Conservation (phyloP, 2,797 vertebrate species). For the Clarias laeviceps region DNA sequence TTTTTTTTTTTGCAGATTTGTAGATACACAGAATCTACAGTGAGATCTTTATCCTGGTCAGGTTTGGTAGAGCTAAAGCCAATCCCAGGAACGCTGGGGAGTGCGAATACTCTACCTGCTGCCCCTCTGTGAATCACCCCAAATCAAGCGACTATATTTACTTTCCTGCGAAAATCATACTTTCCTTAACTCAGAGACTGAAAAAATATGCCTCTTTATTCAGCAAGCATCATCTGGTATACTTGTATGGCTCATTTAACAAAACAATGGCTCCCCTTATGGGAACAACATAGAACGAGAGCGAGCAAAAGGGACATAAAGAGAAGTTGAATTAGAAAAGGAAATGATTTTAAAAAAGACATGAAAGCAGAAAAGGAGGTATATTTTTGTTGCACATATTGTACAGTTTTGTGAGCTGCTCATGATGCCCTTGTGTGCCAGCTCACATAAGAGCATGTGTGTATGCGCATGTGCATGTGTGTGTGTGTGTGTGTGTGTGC, state of each 20-base stretch:
- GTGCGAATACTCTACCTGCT: background rate
- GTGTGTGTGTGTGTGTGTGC: conserved; percentile 7
- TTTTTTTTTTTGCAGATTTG: background rate
- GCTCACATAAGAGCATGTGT: too few species aligned
- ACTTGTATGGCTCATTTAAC: conserved; percentile 65
- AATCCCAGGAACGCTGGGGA: background rate
- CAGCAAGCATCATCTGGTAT: conserved; percentile 67
- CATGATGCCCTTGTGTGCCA: background rate
- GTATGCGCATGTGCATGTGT: background rate
- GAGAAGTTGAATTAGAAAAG: background rate
- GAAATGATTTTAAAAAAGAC: background rate
- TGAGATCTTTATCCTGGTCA: background rate
- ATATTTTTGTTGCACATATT: conserved; percentile 16
- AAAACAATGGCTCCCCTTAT: background rate
- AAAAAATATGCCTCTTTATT: conserved; percentile 52
- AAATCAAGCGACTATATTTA: background rate
- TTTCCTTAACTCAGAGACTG: conserved; percentile 6
- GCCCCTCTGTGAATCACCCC: background rate
- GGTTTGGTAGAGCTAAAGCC: background rate
- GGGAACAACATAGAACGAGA: conserved; percentile 19
- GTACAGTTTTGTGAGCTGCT: conserved; percentile 1
- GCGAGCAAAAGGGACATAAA: conserved; percentile 12
- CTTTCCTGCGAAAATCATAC: background rate
- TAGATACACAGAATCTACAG: background rate
- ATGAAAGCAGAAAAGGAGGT: background rate